These are phyloP conservation scores for Antechinus flavipes DNA, from an alignment of 2,113 vertebrate genomes.

Conservation along the genomic window DNA sequence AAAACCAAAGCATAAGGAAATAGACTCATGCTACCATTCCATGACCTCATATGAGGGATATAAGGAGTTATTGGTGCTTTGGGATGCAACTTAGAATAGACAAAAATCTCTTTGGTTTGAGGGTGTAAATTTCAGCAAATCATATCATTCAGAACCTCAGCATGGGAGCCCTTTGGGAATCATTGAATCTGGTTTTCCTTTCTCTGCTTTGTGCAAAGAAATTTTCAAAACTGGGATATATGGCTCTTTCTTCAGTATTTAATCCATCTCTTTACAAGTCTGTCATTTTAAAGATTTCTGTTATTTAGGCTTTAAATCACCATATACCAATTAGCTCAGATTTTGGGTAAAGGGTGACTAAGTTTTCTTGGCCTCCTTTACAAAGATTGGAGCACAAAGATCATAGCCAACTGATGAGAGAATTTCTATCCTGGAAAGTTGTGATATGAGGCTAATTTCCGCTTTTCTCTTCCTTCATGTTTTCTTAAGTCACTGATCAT, in stretches of 20 bases:
- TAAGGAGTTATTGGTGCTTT: background rate
- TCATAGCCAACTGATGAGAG: background rate
- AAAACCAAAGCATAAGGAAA: background rate
- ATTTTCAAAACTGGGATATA: background rate
- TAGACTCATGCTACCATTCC: background rate
- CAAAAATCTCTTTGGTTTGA: background rate
- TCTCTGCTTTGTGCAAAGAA: background rate
- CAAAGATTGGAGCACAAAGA: background rate
- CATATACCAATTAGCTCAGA: background rate
- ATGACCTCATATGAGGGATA: background rate
- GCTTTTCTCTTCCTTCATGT: background rate
- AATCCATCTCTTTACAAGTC: background rate
- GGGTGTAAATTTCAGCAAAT: background rate
- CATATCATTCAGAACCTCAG: background rate
- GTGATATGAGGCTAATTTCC: background rate
- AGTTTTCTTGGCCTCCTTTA: background rate
- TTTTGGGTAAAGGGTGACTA: background rate
- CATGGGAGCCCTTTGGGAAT: background rate
- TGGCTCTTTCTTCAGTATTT: background rate
- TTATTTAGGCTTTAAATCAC: background rate
- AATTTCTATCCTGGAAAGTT: background rate
- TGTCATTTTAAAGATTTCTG: background rate
- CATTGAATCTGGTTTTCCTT: background rate
- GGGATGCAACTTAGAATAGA: background rate
- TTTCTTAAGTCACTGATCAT: background rate